phyloP scores from a whole-genome alignment of 2,888 invertebrate genomes.

The Xestia sexstrigata region DNA sequence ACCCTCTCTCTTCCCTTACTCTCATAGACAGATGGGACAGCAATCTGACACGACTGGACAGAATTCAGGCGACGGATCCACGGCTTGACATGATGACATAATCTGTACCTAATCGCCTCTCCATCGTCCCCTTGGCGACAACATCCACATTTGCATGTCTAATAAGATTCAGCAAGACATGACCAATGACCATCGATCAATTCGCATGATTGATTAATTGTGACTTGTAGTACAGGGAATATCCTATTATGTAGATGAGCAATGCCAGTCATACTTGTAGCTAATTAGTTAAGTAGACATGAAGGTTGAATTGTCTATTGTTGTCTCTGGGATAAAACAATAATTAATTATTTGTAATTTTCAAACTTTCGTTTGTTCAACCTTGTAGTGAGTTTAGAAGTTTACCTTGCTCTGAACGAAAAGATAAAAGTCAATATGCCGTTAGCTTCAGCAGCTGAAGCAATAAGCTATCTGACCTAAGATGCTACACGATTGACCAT shows the following conservation, averaged over 20 bases:
- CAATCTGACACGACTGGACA: not conserved
- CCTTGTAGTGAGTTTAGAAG: not conserved
- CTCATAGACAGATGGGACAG: not conserved
- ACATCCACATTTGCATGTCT: constrained; percentile 31
- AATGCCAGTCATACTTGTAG: not conserved
- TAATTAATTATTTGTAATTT: not conserved
- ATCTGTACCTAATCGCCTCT: not conserved
- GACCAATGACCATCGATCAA: constrained; percentile 3
- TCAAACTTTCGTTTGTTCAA: not conserved
- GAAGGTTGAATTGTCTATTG: not conserved
- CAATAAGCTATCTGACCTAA: not conserved
- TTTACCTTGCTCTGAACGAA: not conserved
- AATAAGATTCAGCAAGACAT: not conserved
- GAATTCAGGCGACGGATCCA: not conserved
- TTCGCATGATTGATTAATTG: constrained; percentile 16
- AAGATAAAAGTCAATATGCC: not conserved
- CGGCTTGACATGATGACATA: not conserved
- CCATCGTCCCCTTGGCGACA: not conserved
- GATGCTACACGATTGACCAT: not conserved
- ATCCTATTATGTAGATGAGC: constrained; percentile 9
- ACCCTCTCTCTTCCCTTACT: not conserved
- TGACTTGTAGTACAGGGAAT: constrained; percentile 4
- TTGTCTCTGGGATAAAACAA: not conserved
- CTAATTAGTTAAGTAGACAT: not conserved
- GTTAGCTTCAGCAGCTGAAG: not conserved